Percentiles rank a stretch among this genome's conserved stretches.
Conservation (phyloP, 2,888 invertebrate genomes). For the Noctua comes region DNA sequence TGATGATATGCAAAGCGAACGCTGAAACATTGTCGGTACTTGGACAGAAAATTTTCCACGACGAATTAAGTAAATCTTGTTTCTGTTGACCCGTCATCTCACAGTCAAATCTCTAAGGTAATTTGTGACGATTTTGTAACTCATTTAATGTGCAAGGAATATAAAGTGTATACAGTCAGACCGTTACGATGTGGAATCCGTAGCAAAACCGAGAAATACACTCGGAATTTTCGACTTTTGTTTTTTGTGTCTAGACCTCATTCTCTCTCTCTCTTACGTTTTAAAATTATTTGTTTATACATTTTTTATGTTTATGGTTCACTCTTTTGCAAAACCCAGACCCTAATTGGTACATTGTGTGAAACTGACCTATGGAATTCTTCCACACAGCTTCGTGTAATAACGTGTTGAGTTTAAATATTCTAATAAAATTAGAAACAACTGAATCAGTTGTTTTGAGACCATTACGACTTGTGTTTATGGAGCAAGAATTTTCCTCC, state of each 20-base stretch:
- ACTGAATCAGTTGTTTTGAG: conserved; percentile 20
- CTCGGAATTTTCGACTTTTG: not conserved
- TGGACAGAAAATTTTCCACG: conserved; percentile 79
- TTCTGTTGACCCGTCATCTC: conserved; percentile 80
- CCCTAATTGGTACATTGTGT: conserved; percentile 39
- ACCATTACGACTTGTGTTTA: conserved; percentile 37
- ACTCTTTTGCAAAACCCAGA: conserved; percentile 16
- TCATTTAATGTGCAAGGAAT: conserved; percentile 90
- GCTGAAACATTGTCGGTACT: conserved; percentile 38
- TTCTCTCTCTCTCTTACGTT: not conserved
- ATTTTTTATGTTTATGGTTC: conserved; percentile 19
- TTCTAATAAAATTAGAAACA: conserved; percentile 44
- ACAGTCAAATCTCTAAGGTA: conserved; percentile 89
- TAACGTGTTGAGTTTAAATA: conserved; percentile 47
- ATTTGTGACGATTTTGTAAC: conserved; percentile 89
- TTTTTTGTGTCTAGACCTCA: not conserved
- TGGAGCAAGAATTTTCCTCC: conserved; percentile 7
- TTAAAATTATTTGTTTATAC: conserved; percentile 3
- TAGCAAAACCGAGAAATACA: conserved; percentile 13
- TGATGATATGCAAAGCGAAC: conserved; percentile 58
- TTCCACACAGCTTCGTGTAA: conserved; percentile 32
- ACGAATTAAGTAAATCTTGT: conserved; percentile 77
- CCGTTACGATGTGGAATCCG: conserved; percentile 22
- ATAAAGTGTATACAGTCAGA: conserved; percentile 79
- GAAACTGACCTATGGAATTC: not conserved